Percentiles rank a stretch among this genome's conserved stretches.
phyloP scores from a whole-genome alignment of 2,888 invertebrate genomes.

The Deroplatys truncata region DNA sequence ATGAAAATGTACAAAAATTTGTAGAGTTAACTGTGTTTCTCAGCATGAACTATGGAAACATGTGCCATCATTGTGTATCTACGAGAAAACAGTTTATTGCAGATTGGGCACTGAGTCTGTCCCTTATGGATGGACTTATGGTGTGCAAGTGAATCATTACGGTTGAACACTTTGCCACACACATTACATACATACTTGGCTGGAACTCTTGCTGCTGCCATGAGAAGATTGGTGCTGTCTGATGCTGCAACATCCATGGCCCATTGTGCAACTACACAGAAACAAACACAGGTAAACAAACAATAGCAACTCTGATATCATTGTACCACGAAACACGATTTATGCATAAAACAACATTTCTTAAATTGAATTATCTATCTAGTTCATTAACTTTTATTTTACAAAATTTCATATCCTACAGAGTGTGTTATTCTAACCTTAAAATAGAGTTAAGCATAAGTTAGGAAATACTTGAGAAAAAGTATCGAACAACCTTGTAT shows the following conservation, averaged over 20 bases:
- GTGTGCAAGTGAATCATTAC: slow-evolving; percentile 57
- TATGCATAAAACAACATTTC: too few species aligned
- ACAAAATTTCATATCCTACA: too few species aligned
- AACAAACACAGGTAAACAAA: background rate
- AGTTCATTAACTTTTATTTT: too few species aligned
- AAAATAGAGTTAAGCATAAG: too few species aligned
- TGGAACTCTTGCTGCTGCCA: background rate
- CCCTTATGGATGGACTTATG: slow-evolving; percentile 61
- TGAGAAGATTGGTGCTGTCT: background rate
- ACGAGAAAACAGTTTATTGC: slow-evolving; percentile 57
- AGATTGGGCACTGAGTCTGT: slow-evolving; percentile 60
- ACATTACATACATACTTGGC: slow-evolving; percentile 46
- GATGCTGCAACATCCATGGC: background rate
- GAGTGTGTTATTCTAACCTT: too few species aligned
- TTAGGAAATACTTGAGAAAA: too few species aligned
- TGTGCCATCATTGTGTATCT: slow-evolving; percentile 26
- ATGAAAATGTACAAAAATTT: background rate
- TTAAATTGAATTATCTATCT: too few species aligned
- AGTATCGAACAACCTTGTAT: too few species aligned
- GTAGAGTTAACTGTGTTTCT: background rate
- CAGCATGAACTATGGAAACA: slow-evolving; percentile 34
- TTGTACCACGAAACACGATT: too few species aligned
- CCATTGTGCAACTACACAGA: slow-evolving; percentile 7
- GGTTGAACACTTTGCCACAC: slow-evolving; percentile 58
- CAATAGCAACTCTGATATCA: too few species aligned